Percentiles rank a stretch among this genome's conserved stretches.
Evolutionary conservation across 2,888 invertebrate species (phyloP).

Genomic region (Neria commutata): DNA sequence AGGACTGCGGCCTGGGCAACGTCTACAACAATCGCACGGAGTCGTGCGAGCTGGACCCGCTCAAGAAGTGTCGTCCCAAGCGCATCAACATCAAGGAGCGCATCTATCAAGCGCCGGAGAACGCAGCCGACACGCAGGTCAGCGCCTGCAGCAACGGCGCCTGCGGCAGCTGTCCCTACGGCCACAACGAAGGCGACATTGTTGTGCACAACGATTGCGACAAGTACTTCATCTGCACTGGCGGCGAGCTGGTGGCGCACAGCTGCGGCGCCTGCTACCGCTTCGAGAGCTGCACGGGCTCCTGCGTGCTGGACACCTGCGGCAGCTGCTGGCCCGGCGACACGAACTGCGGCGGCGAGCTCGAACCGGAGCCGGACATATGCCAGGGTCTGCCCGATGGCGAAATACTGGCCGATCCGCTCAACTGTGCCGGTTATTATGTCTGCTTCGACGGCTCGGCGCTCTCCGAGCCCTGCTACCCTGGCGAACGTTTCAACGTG

Average conservation of each 20-base stretch:
- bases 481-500: conserved; percentile 40
- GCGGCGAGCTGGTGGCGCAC: conserved; percentile 29
- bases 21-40: conserved; percentile 31
- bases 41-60: conserved; percentile 19
- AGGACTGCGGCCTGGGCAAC: conserved; percentile 35
- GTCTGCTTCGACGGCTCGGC: conserved; percentile 44
- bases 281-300: conserved; percentile 29
- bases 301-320: conserved; percentile 29
- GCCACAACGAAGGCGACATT: conserved; percentile 34
- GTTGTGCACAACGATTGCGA: conserved; percentile 32
- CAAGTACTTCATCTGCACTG: conserved; percentile 36
- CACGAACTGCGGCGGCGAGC: conserved; percentile 19
- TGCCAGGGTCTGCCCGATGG: conserved; percentile 46
- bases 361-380: conserved; percentile 28
- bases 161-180: conserved; percentile 36
- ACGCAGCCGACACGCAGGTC: conserved; percentile 26
- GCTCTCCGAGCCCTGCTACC: conserved; percentile 30
- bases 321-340: conserved; percentile 23
- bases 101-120: too few species aligned
- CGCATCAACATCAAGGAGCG: conserved; percentile 14
- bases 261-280: conserved; percentile 36
- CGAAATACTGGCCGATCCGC: conserved; percentile 36
- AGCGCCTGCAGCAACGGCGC: background rate
- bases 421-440: conserved; percentile 43
- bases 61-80: conserved; percentile 15